Percentiles rank a stretch among this genome's conserved stretches.
These are phyloP conservation scores for Lepus oiostolus DNA, from an alignment of 2,797 vertebrate genomes.

Conservation along the genomic window DNA sequence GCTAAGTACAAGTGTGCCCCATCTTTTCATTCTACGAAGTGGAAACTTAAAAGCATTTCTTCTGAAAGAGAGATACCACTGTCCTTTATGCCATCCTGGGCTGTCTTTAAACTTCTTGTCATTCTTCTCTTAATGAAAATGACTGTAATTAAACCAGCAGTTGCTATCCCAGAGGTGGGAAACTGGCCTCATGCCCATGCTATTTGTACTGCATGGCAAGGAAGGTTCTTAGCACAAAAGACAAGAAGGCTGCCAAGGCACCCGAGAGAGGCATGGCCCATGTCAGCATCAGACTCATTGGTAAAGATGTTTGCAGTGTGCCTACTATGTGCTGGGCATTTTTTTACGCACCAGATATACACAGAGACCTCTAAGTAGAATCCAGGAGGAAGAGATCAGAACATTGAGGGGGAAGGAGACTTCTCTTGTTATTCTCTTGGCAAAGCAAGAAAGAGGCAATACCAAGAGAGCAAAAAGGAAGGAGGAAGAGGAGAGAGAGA, in stretches of 20 bases:
- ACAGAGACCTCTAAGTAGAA: neutral
- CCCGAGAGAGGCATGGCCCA: neutral
- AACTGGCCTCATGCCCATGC: neutral
- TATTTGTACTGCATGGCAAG: neutral
- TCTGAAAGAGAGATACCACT: neutral
- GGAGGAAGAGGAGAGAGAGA: neutral
- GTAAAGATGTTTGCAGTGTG: neutral
- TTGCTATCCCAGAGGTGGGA: neutral
- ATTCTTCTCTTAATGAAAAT: neutral
- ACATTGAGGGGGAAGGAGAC: neutral
- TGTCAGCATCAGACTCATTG: neutral
- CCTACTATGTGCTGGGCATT: neutral
- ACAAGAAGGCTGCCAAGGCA: neutral
- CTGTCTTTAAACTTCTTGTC: neutral
- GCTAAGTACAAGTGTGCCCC: too few relatives aligned
- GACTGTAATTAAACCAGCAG: neutral
- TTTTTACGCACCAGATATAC: too few relatives aligned
- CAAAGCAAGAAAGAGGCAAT: neutral
- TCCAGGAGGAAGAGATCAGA: neutral
- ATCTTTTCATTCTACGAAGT: neutral
- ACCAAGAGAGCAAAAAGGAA: neutral
- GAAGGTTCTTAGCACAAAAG: neutral
- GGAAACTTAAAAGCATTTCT: neutral
- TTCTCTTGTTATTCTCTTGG: neutral
- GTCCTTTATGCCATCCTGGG: neutral